phyloP scores from a whole-genome alignment of 2,113 vertebrate species.

The Callionymus lyra region DNA sequence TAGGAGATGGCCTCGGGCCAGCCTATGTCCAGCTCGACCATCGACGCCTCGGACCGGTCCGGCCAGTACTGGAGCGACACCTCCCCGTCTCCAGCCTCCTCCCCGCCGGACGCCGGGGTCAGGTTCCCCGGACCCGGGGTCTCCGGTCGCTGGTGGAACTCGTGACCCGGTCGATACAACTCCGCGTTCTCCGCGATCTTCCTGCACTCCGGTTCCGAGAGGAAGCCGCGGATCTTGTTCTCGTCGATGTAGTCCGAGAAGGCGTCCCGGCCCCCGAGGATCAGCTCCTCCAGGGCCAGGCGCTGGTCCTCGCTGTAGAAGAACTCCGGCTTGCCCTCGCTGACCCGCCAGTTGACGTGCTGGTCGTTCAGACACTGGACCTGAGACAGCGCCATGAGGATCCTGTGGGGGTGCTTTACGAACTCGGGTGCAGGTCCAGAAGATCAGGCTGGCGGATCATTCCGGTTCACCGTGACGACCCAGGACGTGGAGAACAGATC shows the following conservation, averaged over 20 bases:
- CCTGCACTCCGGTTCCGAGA: constrained; percentile 81
- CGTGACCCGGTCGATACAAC: constrained; percentile 76
- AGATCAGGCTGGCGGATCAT: constrained; percentile 8
- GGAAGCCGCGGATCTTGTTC: constrained; percentile 76
- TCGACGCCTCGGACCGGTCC: constrained; percentile 82
- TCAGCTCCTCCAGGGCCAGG: constrained; percentile 79
- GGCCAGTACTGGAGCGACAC: constrained; percentile 94
- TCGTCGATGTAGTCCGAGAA: constrained; percentile 71
- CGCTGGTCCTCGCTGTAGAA: constrained; percentile 94
- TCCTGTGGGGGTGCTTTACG: background rate
- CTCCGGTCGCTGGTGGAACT: constrained; percentile 53
- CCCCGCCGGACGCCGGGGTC: constrained; percentile 37
- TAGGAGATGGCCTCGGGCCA: constrained; percentile 87
- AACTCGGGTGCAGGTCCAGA: background rate
- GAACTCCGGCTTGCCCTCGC: constrained; percentile 89
- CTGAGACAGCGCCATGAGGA: constrained; percentile 84
- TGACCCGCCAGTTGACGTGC: constrained; percentile 89
- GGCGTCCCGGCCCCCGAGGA: constrained; percentile 66
- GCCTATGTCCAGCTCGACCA: constrained; percentile 87
- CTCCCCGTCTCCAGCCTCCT: constrained; percentile 44
- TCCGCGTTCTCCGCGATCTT: constrained; percentile 67
- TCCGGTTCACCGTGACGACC: constrained; percentile 14
- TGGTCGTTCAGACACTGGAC: constrained; percentile 89
- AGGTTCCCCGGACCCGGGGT: constrained; percentile 23
- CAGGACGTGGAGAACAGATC: constrained; percentile 1